Percentiles rank a stretch among this genome's conserved stretches.
phyloP scores from a whole-genome alignment of 2,888 invertebrate genomes.

The Eilema caniola region DNA sequence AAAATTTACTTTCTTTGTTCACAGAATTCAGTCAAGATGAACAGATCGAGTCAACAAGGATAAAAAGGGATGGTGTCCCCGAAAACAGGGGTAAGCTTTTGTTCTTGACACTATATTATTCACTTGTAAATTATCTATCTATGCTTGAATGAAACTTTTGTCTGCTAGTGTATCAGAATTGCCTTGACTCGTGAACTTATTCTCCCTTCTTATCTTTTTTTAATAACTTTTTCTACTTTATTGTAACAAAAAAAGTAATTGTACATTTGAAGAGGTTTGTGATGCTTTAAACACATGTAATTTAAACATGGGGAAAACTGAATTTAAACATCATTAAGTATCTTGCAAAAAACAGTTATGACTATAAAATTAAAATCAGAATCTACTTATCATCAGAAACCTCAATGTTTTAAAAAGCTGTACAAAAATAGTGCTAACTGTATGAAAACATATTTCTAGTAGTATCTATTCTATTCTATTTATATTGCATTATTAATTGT shows the following conservation, averaged over 20 bases:
- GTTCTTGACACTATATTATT: conserved; percentile 15
- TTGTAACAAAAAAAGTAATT: conserved; percentile 31
- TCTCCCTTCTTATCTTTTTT: conserved; percentile 27
- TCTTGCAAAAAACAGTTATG: neutral
- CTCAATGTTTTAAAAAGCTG: conserved; percentile 51
- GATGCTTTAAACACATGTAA: conserved; percentile 23
- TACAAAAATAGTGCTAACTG: conserved; percentile 79
- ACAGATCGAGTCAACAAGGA: conserved; percentile 77
- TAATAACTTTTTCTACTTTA: conserved; percentile 37
- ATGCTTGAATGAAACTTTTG: conserved; percentile 56
- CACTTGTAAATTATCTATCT: conserved; percentile 54
- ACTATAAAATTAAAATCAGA: conserved; percentile 6
- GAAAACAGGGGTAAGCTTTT: conserved; percentile 83
- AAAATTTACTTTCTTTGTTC: conserved; percentile 59
- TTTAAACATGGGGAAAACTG: neutral
- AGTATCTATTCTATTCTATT: conserved; percentile 63
- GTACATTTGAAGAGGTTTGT: conserved; percentile 43
- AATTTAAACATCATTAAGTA: neutral
- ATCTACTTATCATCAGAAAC: conserved; percentile 38
- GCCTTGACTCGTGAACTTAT: conserved; percentile 27
- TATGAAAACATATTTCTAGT: conserved; percentile 62
- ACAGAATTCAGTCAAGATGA: conserved; percentile 77
- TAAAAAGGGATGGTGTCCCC: conserved; percentile 81
- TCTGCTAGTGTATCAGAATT: conserved; percentile 37
- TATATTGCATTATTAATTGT: conserved; percentile 84